phyloP scores from a whole-genome alignment of 1,140 invertebrate genomes.

The Drosophila ficusphila region DNA sequence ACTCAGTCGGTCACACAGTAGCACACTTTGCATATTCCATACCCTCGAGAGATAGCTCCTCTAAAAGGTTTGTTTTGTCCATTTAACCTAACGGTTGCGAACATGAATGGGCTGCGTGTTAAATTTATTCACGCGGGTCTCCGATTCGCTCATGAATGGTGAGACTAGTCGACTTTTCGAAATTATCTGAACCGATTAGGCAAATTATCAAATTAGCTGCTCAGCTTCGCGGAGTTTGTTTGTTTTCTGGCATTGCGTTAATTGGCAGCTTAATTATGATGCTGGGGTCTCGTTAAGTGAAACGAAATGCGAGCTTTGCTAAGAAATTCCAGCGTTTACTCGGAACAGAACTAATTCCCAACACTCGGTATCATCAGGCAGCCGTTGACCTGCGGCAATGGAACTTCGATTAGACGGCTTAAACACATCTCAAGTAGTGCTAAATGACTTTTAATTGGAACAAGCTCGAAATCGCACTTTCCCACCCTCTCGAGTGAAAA shows the following conservation, averaged over 20 bases:
- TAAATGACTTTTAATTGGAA: conserved; percentile 38
- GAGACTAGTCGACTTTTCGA: conserved; percentile 29
- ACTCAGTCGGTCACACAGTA: conserved; percentile 60
- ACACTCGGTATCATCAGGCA: conserved; percentile 17
- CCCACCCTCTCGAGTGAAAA: conserved; percentile 21
- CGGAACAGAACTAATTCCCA: not conserved
- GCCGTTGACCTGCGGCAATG: conserved; percentile 48
- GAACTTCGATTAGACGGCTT: conserved; percentile 42
- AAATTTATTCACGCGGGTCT: conserved; percentile 63
- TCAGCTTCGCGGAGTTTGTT: conserved; percentile 36
- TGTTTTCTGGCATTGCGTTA: conserved; percentile 28
- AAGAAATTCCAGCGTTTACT: conserved; percentile 1
- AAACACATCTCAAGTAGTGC: not conserved
- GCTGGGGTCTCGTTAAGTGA: conserved; percentile 26
- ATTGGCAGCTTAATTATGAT: conserved; percentile 50
- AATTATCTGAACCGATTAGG: conserved; percentile 50
- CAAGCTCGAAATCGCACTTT: conserved; percentile 2
- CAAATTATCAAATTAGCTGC: conserved; percentile 67
- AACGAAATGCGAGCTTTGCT: conserved; percentile 8
- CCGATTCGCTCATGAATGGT: conserved; percentile 37
- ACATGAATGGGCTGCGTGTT: conserved; percentile 41
- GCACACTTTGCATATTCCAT: conserved; percentile 48
- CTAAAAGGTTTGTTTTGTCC: conserved; percentile 54
- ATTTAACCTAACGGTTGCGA: conserved; percentile 68
- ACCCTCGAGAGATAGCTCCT: conserved; percentile 33